These are phyloP conservation scores for Venustaconcha ellipsiformis DNA, from an alignment of 1,140 invertebrate species.

Conservation along the genomic window DNA sequence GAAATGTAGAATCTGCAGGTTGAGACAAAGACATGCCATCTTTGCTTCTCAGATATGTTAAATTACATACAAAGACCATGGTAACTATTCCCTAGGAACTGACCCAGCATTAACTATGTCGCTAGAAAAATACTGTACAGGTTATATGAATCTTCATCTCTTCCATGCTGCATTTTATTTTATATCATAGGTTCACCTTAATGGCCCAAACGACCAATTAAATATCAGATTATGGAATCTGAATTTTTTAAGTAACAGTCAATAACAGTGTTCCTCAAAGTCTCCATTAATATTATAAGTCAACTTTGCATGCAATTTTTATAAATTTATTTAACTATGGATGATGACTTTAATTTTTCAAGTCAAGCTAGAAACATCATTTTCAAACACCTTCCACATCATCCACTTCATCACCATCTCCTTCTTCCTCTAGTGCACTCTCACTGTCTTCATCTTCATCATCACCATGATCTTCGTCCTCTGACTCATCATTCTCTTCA, in stretches of 20 bases:
- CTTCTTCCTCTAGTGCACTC: neutral
- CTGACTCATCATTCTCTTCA: conserved; percentile 61
- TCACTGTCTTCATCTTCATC: conserved; percentile 19
- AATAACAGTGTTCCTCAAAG: conserved; percentile 26
- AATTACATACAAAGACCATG: too few relatives aligned
- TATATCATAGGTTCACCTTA: too few relatives aligned
- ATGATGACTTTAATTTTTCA: conserved; percentile 60
- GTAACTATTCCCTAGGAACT: too few relatives aligned
- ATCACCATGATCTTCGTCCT: conserved; percentile 44
- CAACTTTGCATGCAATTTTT: conserved; percentile 66
- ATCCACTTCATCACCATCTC: conserved; percentile 13
- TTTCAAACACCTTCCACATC: conserved; percentile 4
- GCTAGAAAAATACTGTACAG: too few relatives aligned
- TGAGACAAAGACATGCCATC: too few relatives aligned
- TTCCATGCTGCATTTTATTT: too few relatives aligned
- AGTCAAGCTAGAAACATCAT: conserved; percentile 64
- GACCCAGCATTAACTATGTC: too few relatives aligned
- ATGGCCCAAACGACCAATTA: too few relatives aligned
- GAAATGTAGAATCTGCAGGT: too few relatives aligned
- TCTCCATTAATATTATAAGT: conserved; percentile 46
- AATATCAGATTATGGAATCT: neutral
- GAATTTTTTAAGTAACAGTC: conserved; percentile 26
- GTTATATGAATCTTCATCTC: too few relatives aligned
- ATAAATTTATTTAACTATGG: conserved; percentile 35
- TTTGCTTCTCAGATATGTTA: too few relatives aligned